Base-by-base conservation (phyloP, 2,888 invertebrate species). In the Thelaira solivaga region DNA sequence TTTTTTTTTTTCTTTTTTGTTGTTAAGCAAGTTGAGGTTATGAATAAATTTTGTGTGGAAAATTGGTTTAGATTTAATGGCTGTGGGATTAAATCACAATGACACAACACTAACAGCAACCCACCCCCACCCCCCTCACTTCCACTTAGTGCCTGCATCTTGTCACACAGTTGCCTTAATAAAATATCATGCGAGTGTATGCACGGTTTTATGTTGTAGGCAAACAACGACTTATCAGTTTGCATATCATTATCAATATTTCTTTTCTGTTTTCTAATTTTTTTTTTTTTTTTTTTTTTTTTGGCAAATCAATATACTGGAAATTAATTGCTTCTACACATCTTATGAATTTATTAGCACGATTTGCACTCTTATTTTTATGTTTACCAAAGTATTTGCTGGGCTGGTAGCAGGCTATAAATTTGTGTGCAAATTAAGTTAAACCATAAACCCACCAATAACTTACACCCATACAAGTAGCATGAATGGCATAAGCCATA, bases 281-380 rank as follows among this genome's bases (percentile, higher is more conserved):
- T 34, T 34, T 34, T 34, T 34, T 8, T 34, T 34, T 34, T 34
- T 34, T 34, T 34, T 34, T 34, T n/a, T 36, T 47, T 65, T 73
- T 67, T 34, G 34, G 49, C 26, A 49, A 72, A 72, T 76, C 67
- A 72, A 72, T 72, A 76, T 59, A 36, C 55, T 69, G 53, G 41
- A 13, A 82, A 83, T 82, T 82, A 82, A 83, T 82, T 82, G 80
- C 81, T 80, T 69, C 65, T 72, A 69, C 72, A 67, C 76, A 80
- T 69, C 74, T 65, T 76, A 65, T 71, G 84, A 85, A 86, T 86
- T 85, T 85, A 86, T 86, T 84, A 82, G 81, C 83, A 81, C 7
- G 57, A 26, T 34, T 36, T 80, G 77, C 43, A 59, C 11, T n/a
- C 24, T 49, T 13, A 13, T 26, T 31, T n/a, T 11, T 55, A 1